These are phyloP conservation scores for Clarias macrocephalus DNA, from an alignment of 2,113 vertebrate species.

Conservation along the genomic window DNA sequence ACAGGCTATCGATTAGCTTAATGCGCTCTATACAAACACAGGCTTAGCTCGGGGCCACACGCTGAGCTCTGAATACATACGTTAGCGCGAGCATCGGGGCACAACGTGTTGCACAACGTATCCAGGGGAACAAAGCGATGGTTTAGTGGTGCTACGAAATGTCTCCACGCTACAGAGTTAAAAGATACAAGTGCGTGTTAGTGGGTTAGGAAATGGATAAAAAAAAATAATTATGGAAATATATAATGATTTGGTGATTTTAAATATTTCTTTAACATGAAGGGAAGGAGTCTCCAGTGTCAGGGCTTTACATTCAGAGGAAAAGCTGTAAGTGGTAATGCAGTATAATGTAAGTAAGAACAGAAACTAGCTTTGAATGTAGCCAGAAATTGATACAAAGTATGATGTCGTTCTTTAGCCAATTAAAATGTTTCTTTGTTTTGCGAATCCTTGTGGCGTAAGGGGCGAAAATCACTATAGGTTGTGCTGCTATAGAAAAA, in stretches of 20 bases:
- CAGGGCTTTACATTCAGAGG: too few relatives aligned
- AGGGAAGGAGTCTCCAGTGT: too few relatives aligned
- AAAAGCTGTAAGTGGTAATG: too few relatives aligned
- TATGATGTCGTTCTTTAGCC: neutral
- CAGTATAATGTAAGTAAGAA: too few relatives aligned
- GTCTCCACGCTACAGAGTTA: neutral
- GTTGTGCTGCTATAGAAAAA: neutral
- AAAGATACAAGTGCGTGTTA: too few relatives aligned
- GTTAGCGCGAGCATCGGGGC: neutral
- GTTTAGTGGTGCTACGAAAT: neutral
- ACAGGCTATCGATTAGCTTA: conserved; percentile 41
- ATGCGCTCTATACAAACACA: conserved; percentile 37
- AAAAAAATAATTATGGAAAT: too few relatives aligned
- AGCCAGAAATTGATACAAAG: neutral
- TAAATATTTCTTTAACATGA: too few relatives aligned
- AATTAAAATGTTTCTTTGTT: neutral
- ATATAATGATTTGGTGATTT: too few relatives aligned
- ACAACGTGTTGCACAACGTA: neutral
- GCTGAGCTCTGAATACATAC: neutral
- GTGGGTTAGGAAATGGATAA: too few relatives aligned
- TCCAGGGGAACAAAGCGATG: neutral
- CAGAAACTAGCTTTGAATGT: neutral
- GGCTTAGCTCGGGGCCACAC: neutral
- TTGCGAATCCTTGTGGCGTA: neutral
- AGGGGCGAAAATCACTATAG: neutral